These are phyloP conservation scores for Pachyramphus minor DNA, from an alignment of 2,113 vertebrate genomes.

Conservation along the genomic window DNA sequence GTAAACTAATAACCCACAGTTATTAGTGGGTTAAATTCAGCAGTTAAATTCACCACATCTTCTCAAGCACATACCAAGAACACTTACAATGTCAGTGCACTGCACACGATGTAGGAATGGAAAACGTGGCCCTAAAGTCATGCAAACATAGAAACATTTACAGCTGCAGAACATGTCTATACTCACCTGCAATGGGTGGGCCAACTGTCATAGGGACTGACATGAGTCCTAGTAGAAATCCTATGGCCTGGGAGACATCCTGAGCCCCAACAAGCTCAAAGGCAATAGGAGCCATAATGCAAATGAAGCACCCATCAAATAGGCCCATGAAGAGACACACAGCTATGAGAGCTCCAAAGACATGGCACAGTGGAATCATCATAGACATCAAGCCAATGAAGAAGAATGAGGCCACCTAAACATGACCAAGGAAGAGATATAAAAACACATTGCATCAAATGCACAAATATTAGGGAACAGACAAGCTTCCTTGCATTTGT, in stretches of 20 bases:
- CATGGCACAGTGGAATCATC: slow-evolving; percentile 90
- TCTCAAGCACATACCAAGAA: background rate
- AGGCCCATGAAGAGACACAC: slow-evolving; percentile 96
- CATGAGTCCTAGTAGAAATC: slow-evolving; percentile 94
- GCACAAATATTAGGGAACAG: background rate
- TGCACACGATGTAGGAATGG: background rate
- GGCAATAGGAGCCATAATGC: slow-evolving; percentile 97
- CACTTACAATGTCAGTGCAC: background rate
- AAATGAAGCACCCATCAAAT: slow-evolving; percentile 97
- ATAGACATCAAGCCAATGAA: slow-evolving; percentile 96
- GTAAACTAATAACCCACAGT: background rate
- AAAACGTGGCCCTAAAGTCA: accelerated
- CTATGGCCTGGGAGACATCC: slow-evolving; percentile 94
- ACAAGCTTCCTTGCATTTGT: background rate
- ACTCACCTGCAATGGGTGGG: slow-evolving; percentile 92
- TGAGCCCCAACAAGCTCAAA: slow-evolving; percentile 90
- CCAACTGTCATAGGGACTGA: slow-evolving; percentile 94
- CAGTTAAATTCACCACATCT: background rate
- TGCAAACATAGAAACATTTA: background rate
- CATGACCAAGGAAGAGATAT: background rate
- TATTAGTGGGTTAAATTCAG: too few species aligned
- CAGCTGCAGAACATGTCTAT: background rate
- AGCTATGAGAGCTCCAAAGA: slow-evolving; percentile 87
- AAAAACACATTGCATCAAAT: background rate
- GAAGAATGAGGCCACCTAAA: slow-evolving; percentile 88